A percentile compares a stretch with the other conserved stretches of the same genome.
phyloP scores from a whole-genome alignment of 2,888 invertebrate species.

The Physocephala rufipes region DNA sequence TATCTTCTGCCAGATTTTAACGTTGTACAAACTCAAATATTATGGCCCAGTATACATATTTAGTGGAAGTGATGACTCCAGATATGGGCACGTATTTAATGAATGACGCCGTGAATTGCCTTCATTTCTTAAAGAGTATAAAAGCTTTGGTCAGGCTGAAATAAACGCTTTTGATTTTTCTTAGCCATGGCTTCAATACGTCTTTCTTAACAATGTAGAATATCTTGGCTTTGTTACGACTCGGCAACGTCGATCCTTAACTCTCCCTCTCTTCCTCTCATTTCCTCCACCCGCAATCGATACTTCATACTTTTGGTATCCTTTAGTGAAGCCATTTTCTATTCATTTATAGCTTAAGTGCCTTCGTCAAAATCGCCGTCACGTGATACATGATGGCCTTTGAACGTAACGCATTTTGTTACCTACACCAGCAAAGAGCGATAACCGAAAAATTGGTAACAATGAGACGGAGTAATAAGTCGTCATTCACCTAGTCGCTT shows the following conservation, averaged over 20 bases:
- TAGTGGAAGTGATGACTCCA: too few species aligned
- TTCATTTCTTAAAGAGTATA: neutral
- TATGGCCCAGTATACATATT: too few species aligned
- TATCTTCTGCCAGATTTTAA: too few species aligned
- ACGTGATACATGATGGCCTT: constrained; percentile 27
- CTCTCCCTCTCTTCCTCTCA: constrained; percentile 2
- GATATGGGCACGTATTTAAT: too few species aligned
- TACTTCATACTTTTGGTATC: neutral
- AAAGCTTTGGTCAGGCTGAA: constrained; percentile 12
- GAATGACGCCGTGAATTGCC: too few species aligned
- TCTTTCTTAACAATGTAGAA: constrained; percentile 14
- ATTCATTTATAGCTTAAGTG: constrained; percentile 29
- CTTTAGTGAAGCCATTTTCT: constrained; percentile 18
- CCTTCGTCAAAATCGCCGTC: constrained; percentile 26
- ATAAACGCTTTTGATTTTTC: neutral
- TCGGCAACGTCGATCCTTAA: neutral
- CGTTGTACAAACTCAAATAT: too few species aligned
- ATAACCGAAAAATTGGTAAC: neutral
- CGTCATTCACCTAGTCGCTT: constrained; percentile 22
- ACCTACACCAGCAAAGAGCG: neutral
- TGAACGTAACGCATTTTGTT: neutral
- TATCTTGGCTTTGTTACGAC: neutral
- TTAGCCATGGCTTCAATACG: neutral
- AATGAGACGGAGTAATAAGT: neutral
- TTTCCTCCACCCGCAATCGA: neutral